Conservation (phyloP, 2,888 invertebrate genomes). For the Aspidiotus rigidus region DNA sequence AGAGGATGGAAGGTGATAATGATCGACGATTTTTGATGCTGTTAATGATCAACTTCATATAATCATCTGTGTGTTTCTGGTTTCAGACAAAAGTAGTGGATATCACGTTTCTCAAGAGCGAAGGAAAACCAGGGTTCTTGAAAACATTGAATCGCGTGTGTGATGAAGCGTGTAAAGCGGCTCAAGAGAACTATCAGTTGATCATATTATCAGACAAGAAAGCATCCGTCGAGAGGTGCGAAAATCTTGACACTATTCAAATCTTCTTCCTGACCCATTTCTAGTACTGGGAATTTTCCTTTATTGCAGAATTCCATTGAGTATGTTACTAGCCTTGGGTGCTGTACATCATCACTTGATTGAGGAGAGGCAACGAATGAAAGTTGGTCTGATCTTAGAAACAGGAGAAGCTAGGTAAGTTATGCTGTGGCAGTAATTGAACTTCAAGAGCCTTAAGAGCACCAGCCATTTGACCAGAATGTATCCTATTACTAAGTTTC, state of each 20-base stretch:
- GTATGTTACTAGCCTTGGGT: constrained; percentile 76
- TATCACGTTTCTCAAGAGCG: constrained; percentile 70
- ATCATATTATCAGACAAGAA: constrained; percentile 72
- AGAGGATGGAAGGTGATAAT: constrained; percentile 68
- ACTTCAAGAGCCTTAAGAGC: no score
- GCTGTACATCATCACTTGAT: constrained; percentile 93
- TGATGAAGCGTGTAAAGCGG: constrained; percentile 70
- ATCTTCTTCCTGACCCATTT: constrained; percentile 17
- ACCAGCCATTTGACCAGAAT: no score
- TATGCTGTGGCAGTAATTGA: no score
- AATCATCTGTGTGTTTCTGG: constrained; percentile 1
- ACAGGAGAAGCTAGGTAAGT: constrained; percentile 86
- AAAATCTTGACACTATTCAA: not conserved
- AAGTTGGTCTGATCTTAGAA: constrained; percentile 87
- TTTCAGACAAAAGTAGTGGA: constrained; percentile 67
- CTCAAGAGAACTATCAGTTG: constrained; percentile 66
- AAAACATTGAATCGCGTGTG: constrained; percentile 72
- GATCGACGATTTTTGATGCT: not conserved
- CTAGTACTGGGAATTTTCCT: not conserved
- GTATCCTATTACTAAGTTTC: no score
- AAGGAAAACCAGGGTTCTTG: constrained; percentile 65
- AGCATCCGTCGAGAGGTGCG: constrained; percentile 48
- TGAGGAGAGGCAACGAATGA: constrained; percentile 89
- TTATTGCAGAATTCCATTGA: constrained; percentile 56
- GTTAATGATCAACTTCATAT: not conserved